Conservation (phyloP, 2,113 vertebrate genomes). For the Charina bottae region DNA sequence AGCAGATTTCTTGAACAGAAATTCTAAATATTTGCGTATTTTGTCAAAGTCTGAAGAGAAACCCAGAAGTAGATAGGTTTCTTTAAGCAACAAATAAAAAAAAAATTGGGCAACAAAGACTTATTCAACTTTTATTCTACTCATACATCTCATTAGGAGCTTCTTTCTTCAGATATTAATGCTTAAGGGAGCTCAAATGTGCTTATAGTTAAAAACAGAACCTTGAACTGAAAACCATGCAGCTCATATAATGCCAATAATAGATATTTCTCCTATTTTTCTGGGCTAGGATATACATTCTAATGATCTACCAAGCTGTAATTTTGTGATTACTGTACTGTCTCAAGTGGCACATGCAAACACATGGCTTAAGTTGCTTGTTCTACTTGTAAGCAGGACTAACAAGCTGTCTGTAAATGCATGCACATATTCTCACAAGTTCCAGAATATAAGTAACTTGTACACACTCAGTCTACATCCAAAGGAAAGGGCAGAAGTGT, state of each 20-base stretch:
- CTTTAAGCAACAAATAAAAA: neutral
- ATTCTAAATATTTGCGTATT: too few species aligned
- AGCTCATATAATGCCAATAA: neutral
- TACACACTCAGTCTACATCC: too few species aligned
- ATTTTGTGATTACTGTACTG: neutral
- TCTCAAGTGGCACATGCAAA: too few species aligned
- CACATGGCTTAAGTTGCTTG: too few species aligned
- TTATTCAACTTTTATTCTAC: neutral
- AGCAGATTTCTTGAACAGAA: neutral
- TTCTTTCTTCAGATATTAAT: neutral
- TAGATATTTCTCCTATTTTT: neutral
- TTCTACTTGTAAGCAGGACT: too few species aligned
- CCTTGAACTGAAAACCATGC: neutral
- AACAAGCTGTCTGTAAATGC: neutral
- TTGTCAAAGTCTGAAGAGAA: too few species aligned
- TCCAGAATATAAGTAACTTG: too few species aligned
- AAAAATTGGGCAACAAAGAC: neutral
- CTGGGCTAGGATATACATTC: neutral
- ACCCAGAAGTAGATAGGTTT: neutral
- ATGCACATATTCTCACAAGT: neutral
- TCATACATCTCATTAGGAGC: neutral
- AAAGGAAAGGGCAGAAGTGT: too few species aligned
- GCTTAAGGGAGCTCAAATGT: neutral
- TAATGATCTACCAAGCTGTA: neutral
- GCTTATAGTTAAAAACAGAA: neutral